Evolutionary conservation across 92 coral and sea anemone species (phyloP).

Genomic region (Zoanthus sansibaricus): DNA sequence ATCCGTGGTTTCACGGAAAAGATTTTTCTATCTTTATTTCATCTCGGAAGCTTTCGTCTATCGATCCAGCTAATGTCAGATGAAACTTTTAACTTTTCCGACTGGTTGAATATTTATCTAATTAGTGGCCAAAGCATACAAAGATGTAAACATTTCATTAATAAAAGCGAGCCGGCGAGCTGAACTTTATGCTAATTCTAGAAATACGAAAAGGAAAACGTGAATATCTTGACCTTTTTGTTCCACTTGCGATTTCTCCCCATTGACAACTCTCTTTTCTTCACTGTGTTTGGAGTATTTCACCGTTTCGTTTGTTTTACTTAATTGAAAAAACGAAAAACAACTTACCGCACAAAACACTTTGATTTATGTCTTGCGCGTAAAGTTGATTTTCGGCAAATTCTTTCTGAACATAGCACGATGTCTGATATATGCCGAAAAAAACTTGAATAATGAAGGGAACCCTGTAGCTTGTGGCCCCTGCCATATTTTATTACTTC

Average conservation of each 20-base stretch:
- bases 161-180: conserved; percentile 61
- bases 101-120: conserved; percentile 82
- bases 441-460: conserved; percentile 83
- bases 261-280: neutral
- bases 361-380: neutral
- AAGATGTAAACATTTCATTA: conserved; percentile 40
- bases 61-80: conserved; percentile 61
- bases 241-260: neutral
- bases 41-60: conserved; percentile 58
- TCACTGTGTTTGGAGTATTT: neutral
- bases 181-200: conserved; percentile 67
- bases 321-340: conserved; percentile 21
- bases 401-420: conserved; percentile 16
- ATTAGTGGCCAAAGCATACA: conserved; percentile 74
- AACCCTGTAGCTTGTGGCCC: conserved; percentile 83
- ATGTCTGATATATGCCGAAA: conserved; percentile 58
- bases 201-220: conserved; percentile 40
- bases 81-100: conserved; percentile 67
- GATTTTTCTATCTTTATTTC: conserved; percentile 5
- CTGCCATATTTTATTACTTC: conserved; percentile 62
- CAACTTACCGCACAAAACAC: neutral
- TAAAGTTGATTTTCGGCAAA: conserved; percentile 17
- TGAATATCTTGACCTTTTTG: conserved; percentile 39
- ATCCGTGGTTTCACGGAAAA: conserved; percentile 40
- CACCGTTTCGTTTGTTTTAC: conserved; percentile 10